Percentiles rank a stretch among this genome's conserved stretches.
Conservation (phyloP, 1,140 invertebrate genomes). For the Melitaea cinxia region DNA sequence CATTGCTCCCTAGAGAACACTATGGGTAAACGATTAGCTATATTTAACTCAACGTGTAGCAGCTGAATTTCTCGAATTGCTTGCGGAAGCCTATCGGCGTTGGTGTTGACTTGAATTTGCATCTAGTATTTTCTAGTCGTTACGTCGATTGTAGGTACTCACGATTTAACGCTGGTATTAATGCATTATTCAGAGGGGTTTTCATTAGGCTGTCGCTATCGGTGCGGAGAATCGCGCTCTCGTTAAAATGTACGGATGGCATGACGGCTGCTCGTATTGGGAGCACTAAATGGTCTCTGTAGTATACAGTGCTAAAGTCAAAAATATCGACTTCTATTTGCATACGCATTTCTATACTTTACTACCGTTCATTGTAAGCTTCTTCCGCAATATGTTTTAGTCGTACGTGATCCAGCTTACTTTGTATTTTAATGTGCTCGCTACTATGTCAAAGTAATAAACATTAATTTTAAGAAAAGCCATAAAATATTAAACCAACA, state of each 20-base stretch:
- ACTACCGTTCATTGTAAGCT: conserved; percentile 12
- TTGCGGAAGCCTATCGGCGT: conserved; percentile 69
- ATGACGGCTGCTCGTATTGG: conserved; percentile 76
- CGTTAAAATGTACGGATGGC: conserved; percentile 80
- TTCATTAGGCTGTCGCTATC: conserved; percentile 79
- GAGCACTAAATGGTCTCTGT: conserved; percentile 32
- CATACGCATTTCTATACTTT: conserved; percentile 28
- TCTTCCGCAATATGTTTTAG: conserved; percentile 26
- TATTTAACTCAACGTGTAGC: conserved; percentile 43
- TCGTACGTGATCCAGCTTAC: conserved; percentile 26
- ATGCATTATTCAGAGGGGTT: conserved; percentile 80
- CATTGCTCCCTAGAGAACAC: neutral
- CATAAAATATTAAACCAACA: conserved; percentile 8
- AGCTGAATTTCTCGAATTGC: conserved; percentile 65
- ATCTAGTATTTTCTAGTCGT: conserved; percentile 74
- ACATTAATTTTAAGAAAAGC: conserved; percentile 9
- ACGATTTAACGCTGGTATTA: conserved; percentile 81
- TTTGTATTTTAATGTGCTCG: conserved; percentile 28
- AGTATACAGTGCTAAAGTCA: conserved; percentile 48
- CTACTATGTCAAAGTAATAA: conserved; percentile 21
- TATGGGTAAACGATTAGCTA: conserved; percentile 47
- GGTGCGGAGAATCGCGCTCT: conserved; percentile 72
- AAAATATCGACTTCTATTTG: conserved; percentile 26
- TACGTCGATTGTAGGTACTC: conserved; percentile 73
- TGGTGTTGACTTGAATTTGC: conserved; percentile 76